Percentiles rank a stretch among this genome's conserved stretches.
Conservation (phyloP, 2,888 invertebrate genomes). For the Troides aeacus region DNA sequence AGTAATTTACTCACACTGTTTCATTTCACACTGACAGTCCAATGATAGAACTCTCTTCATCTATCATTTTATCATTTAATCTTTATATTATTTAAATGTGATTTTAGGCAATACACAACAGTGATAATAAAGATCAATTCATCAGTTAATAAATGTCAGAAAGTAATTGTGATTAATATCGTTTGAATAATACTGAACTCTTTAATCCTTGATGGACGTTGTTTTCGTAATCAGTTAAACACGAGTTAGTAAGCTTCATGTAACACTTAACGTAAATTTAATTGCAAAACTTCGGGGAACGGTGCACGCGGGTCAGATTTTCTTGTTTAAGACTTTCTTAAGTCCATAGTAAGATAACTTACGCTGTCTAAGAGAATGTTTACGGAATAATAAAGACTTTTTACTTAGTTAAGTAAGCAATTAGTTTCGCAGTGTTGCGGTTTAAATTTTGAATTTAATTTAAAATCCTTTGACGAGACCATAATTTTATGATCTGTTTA, state of each 20-base stretch:
- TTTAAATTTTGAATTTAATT: no score
- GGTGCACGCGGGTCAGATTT: slow-evolving; percentile 18
- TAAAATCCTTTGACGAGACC: no score
- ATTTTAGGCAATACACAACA: no score
- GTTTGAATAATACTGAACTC: background rate
- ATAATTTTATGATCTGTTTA: no score
- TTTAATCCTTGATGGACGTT: background rate
- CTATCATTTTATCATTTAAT: no score
- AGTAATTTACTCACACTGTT: no score
- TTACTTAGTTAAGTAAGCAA: background rate
- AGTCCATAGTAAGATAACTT: slow-evolving; percentile 7
- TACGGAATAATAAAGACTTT: slow-evolving; percentile 5
- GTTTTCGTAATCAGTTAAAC: background rate
- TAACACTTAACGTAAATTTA: slow-evolving; percentile 15
- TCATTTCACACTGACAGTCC: no score
- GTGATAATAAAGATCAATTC: background rate
- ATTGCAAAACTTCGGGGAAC: slow-evolving; percentile 13
- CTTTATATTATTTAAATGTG: no score
- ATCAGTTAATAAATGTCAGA: no score
- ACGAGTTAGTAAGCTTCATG: slow-evolving; percentile 2
- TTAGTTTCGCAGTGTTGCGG: no score
- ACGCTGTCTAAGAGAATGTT: background rate
- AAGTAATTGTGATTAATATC: no score
- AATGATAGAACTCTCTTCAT: no score
- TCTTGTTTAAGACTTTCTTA: slow-evolving; percentile 20